Conservation (phyloP, 2,797 vertebrate genomes). For the Rhinichthys osculus region DNA sequence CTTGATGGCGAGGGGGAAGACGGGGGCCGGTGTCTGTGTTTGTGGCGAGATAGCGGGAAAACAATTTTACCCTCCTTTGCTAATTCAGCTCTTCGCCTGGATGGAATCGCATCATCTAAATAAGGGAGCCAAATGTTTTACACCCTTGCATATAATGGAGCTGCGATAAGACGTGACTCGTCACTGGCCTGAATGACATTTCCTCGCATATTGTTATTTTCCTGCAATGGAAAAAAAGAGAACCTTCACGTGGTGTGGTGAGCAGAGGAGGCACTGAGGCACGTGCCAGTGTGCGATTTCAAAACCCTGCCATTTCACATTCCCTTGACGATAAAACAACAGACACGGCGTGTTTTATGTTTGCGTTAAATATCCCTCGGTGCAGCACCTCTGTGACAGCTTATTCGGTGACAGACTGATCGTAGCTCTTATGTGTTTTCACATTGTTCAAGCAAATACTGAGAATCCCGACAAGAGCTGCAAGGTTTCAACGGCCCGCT, state of each 20-base stretch:
- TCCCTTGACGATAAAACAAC: conserved; percentile 76
- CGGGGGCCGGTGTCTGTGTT: conserved; percentile 67
- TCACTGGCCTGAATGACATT: conserved; percentile 45
- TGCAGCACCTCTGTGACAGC: conserved; percentile 75
- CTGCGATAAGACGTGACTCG: conserved; percentile 71
- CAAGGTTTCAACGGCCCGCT: conserved; percentile 57
- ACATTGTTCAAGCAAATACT: conserved; percentile 56
- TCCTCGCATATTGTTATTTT: conserved; percentile 64
- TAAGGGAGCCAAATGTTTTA: conserved; percentile 82
- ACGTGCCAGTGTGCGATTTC: conserved; percentile 64
- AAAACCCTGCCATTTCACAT: conserved; percentile 72
- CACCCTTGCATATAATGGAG: conserved; percentile 78
- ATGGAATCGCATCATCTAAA: conserved; percentile 80
- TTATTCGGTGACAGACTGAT: conserved; percentile 81
- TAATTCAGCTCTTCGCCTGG: conserved; percentile 70
- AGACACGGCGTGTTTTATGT: conserved; percentile 79
- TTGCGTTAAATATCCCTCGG: conserved; percentile 81
- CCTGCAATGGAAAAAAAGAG: conserved; percentile 15
- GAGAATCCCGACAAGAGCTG: conserved; percentile 67
- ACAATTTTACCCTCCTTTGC: conserved; percentile 75
- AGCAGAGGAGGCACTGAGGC: conserved; percentile 57
- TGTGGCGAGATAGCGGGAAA: conserved; percentile 76
- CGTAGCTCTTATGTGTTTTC: conserved; percentile 75
- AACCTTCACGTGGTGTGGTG: background rate
- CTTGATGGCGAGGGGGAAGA: conserved; percentile 32